Percentiles rank a stretch among this genome's conserved stretches.
phyloP scores from a whole-genome alignment of 2,797 vertebrate genomes.

The Sebastolobus altivelis region DNA sequence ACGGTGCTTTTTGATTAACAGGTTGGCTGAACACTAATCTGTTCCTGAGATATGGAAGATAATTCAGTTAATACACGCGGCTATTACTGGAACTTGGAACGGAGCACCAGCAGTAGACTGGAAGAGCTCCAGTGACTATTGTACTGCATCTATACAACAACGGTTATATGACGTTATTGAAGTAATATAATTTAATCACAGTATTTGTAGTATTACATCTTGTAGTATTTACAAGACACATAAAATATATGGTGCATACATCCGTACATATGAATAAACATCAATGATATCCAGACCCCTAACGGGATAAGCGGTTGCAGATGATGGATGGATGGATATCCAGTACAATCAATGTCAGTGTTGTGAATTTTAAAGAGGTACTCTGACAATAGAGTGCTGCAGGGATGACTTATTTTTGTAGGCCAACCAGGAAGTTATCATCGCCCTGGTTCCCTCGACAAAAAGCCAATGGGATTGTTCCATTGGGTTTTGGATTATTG shows the following conservation, averaged over 20 bases:
- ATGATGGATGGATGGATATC: no score
- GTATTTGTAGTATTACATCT: neutral
- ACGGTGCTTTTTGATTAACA: constrained; percentile 65
- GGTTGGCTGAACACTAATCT: constrained; percentile 61
- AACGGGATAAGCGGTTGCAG: no score
- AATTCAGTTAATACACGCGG: neutral
- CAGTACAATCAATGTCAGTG: no score
- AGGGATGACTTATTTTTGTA: fast-evolving
- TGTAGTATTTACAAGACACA: neutral
- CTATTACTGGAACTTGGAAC: neutral
- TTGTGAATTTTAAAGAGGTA: no score
- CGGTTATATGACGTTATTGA: fast-evolving
- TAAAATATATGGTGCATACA: neutral
- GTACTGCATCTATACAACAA: fast-evolving
- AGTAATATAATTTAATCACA: neutral
- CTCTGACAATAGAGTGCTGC: no score
- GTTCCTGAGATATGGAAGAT: constrained; percentile 38
- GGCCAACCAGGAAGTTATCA: no score
- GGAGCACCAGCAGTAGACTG: neutral
- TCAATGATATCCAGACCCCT: no score
- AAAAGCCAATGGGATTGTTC: no score
- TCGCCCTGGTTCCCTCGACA: fast-evolving
- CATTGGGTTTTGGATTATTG: no score
- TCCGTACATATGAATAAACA: neutral
- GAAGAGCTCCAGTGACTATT: neutral